These are phyloP conservation scores for Syrrhaptes paradoxus DNA, from an alignment of 2,113 vertebrate species.

Conservation along the genomic window DNA sequence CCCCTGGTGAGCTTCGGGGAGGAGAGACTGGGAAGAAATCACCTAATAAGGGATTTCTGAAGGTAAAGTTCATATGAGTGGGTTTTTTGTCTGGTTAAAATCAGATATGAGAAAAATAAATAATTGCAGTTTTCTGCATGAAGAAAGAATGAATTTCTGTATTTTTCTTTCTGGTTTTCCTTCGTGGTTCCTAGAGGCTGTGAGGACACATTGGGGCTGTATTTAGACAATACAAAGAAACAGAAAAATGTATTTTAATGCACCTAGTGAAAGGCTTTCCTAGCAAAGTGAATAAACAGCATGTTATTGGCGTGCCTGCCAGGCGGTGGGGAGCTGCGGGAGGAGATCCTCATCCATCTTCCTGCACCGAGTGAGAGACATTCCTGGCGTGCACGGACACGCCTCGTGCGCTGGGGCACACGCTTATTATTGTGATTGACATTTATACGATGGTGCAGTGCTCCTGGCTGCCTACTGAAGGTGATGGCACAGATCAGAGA, in stretches of 20 bases:
- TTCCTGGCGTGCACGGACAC: background rate
- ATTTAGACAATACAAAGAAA: background rate
- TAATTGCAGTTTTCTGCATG: accelerated
- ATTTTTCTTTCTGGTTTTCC: background rate
- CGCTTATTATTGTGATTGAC: background rate
- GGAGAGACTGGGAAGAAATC: background rate
- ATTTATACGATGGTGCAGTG: background rate
- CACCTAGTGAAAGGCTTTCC: background rate
- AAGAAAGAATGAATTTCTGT: background rate
- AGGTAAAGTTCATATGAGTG: background rate
- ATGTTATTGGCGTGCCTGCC: accelerated
- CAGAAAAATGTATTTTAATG: background rate
- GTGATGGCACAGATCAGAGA: background rate
- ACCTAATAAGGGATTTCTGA: background rate
- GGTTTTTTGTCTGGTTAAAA: background rate
- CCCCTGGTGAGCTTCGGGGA: background rate
- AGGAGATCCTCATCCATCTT: background rate
- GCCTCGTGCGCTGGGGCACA: background rate
- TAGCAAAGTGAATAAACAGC: background rate
- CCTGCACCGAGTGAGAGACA: background rate
- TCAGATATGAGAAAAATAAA: background rate
- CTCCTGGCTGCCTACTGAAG: background rate
- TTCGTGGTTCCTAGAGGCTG: accelerated
- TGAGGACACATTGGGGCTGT: accelerated
- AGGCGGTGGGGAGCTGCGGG: background rate